phyloP scores from a whole-genome alignment of 2,797 vertebrate species.

The Luscinia megarhynchos region DNA sequence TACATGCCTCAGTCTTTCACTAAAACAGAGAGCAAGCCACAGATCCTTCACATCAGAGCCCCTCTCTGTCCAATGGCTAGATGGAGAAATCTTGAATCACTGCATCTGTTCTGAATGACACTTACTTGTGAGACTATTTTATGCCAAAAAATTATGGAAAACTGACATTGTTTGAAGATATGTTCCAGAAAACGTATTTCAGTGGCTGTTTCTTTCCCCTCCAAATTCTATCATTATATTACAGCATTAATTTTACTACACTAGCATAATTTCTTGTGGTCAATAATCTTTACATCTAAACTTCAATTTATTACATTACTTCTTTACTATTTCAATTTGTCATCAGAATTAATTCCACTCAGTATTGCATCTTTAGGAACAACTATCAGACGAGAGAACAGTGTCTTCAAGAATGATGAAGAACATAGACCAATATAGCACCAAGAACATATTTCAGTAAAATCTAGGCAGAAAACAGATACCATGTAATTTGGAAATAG shows the following conservation, averaged over 20 bases:
- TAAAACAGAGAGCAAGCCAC: neutral
- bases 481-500: neutral
- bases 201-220: neutral
- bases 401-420: neutral
- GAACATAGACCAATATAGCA: neutral
- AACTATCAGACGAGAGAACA: neutral
- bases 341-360: neutral
- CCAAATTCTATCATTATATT: neutral
- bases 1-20: accelerated
- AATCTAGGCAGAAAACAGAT: neutral
- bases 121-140: neutral
- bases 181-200: neutral
- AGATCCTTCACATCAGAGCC: neutral
- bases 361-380: neutral
- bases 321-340: neutral
- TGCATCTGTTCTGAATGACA: neutral
- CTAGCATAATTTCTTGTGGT: neutral
- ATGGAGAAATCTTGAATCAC: neutral
- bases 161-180: neutral
- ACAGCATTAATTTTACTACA: neutral
- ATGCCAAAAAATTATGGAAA: neutral
- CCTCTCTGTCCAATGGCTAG: neutral
- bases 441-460: neutral
- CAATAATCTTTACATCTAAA: neutral
- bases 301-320: neutral